phyloP scores from a whole-genome alignment of 2,113 vertebrate species.

The Odocoileus hemionus region DNA sequence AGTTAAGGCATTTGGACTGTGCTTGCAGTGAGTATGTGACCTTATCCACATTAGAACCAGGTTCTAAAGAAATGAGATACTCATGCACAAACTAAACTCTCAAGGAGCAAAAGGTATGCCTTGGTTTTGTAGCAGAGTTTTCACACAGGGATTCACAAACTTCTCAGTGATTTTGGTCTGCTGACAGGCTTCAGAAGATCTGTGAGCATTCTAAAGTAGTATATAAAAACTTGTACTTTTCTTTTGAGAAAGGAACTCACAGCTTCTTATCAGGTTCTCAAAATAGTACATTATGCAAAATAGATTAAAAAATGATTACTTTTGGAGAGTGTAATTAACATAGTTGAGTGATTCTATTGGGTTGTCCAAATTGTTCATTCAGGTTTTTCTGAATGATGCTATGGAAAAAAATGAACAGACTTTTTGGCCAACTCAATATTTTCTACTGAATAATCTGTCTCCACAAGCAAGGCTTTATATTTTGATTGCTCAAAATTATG shows the following conservation, averaged over 20 bases:
- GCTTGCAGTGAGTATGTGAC: not conserved
- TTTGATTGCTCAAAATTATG: not conserved
- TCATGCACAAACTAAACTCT: not conserved
- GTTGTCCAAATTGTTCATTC: not conserved
- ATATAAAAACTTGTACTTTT: not conserved
- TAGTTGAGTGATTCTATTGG: not conserved
- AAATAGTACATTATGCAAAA: not conserved
- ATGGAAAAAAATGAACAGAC: not conserved
- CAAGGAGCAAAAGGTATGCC: not conserved
- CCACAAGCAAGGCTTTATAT: not conserved
- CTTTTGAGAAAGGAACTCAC: not conserved
- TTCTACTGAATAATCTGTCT: not conserved
- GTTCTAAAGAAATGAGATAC: constrained; percentile 11
- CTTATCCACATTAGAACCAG: not conserved
- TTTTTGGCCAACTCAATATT: not conserved
- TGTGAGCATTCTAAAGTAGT: not conserved
- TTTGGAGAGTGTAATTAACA: not conserved
- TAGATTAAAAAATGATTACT: not conserved
- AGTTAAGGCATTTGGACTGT: not conserved
- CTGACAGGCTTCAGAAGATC: not conserved
- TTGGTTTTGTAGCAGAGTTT: not conserved
- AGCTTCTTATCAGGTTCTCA: not conserved
- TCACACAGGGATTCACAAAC: not conserved
- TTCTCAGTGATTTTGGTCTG: not conserved
- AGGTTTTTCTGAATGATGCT: not conserved